Conservation (phyloP, 2,797 vertebrate genomes). For the Mormyrus hasselquistii region DNA sequence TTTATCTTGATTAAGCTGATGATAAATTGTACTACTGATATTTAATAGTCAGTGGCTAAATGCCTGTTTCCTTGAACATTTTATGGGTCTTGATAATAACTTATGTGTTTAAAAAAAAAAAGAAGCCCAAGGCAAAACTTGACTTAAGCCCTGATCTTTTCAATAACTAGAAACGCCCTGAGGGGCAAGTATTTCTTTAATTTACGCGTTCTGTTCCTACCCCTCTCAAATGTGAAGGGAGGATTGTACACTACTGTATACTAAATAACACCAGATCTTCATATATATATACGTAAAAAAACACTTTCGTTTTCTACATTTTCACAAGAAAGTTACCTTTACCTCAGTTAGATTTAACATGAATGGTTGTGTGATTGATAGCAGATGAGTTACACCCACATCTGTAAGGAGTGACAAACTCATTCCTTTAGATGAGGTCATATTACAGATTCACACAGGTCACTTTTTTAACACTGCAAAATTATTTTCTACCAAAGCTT, state of each 20-base stretch:
- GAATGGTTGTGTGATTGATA: background rate
- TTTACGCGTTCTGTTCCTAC: background rate
- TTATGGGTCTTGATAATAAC: background rate
- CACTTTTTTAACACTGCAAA: background rate
- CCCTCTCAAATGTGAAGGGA: no score
- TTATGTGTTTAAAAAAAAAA: background rate
- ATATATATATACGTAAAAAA: background rate
- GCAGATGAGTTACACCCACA: background rate
- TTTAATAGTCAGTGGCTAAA: background rate
- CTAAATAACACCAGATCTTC: background rate
- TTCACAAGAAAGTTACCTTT: background rate
- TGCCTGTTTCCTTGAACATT: background rate
- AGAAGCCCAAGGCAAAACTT: background rate
- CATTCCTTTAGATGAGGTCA: background rate
- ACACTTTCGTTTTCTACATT: background rate
- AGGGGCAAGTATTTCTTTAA: background rate
- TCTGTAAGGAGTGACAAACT: background rate
- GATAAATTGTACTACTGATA: background rate
- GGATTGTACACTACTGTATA: background rate
- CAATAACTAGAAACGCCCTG: no score
- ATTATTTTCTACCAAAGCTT: background rate
- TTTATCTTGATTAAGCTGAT: background rate
- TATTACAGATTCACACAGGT: background rate
- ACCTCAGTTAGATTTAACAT: background rate
- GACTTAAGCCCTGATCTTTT: background rate